Base-by-base conservation (phyloP, 2,797 vertebrate species). In the Leuciscus waleckii region DNA sequence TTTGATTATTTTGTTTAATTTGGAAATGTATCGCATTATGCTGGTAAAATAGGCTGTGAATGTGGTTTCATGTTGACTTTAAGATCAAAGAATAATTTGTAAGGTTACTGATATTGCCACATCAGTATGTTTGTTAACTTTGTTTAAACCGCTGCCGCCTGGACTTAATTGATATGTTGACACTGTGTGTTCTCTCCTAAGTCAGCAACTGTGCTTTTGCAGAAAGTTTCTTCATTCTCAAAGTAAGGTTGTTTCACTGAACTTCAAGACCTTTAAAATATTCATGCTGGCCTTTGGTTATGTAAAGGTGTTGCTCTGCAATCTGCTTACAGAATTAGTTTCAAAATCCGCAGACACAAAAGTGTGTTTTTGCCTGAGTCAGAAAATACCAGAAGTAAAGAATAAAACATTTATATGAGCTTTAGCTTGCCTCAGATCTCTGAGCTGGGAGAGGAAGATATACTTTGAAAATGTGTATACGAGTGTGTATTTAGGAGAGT, bases 251-350 rank as follows among this genome's bases (percentile, higher is more conserved):
- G 73, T 78, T 69, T 70, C 7, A 6, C 74, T 83, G 86, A 93
- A 93, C 89, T 92, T 91, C 88, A 87, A 90, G 91, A 89, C 88
- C 83, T 89, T 81, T 92, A 85, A 92, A 93, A 92, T 92, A 93
- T 92, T 91, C 89, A 90, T 85, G 74, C 83, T 68, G 58, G 91
- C 92, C 90, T 19, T 83, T 87, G 91, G 89, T 93, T 92, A 86
- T 90, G 90, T 93, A 92, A 93, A 94, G 91, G 89, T 92, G 90
- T 91, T 91, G 86, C 89, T 89, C 87, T 85, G 89, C 90, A 94
- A 89, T 92, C 91, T 93, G 92, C 92, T 93, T 93, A 92, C 92
- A 90, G 90, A 88, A 90, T 89, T 89, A 90, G 87, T 92, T 93
- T 91, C 88, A 92, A 92, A 92, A 92, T 92, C 87, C 88, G 90